phyloP scores from a whole-genome alignment of 2,113 vertebrate genomes.

The Terrapene triunguis region DNA sequence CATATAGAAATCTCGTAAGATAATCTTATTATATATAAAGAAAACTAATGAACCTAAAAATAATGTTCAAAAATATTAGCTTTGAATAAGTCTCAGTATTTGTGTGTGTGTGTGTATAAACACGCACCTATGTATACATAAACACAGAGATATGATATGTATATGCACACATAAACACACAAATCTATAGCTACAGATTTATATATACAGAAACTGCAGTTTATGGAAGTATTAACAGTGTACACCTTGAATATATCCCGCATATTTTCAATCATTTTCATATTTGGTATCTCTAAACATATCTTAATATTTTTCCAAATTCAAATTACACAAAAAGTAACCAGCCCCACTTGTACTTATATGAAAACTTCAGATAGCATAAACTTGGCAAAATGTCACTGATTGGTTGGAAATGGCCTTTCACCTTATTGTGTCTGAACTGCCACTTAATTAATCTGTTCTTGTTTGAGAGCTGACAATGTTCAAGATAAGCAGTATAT shows the following conservation, averaged over 20 bases:
- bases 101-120: slow-evolving; percentile 31
- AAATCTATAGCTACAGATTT: slow-evolving; percentile 65
- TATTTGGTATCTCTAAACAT: neutral
- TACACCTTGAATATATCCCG: neutral
- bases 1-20: slow-evolving; percentile 41
- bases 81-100: slow-evolving; percentile 66
- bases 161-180: slow-evolving; percentile 71
- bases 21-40: slow-evolving; percentile 47
- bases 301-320: neutral
- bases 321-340: neutral
- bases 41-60: slow-evolving; percentile 58
- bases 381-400: slow-evolving; percentile 63
- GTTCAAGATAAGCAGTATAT: slow-evolving; percentile 73
- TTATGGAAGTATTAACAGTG: slow-evolving; percentile 4
- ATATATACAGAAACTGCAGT: slow-evolving; percentile 69
- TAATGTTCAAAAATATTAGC: slow-evolving; percentile 65
- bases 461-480: slow-evolving; percentile 76
- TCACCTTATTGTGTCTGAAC: slow-evolving; percentile 82
- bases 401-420: slow-evolving; percentile 82
- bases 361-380: slow-evolving; percentile 72
- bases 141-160: slow-evolving; percentile 45
- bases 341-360: neutral
- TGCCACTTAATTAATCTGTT: slow-evolving; percentile 83
- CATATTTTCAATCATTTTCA: neutral
- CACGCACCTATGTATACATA: neutral